A percentile compares a stretch with the other conserved stretches of the same genome.
Evolutionary conservation across 2,888 invertebrate genomes (phyloP).

Genomic region (Sisyra terminalis): DNA sequence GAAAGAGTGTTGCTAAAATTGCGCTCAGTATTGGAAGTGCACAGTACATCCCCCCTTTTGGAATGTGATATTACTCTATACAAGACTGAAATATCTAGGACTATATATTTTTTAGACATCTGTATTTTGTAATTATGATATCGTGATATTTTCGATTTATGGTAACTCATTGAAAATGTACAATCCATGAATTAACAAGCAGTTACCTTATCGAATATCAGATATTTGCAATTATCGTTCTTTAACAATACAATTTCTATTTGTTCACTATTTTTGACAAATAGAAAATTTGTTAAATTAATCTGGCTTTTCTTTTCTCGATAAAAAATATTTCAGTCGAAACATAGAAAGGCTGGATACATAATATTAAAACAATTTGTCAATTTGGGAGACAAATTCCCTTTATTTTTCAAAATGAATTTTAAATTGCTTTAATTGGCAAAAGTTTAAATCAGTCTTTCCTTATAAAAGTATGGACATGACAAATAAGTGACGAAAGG

Average conservation of each 20-base stretch:
- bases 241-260: too few species aligned
- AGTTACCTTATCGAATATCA: too few species aligned
- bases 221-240: too few species aligned
- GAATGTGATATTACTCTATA: constrained; percentile 32
- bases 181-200: too few species aligned
- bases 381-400: background rate
- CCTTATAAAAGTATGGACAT: constrained; percentile 4
- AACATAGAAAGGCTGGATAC: background rate
- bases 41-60: constrained; percentile 15
- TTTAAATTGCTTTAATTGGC: background rate
- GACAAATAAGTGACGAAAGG: constrained; percentile 5
- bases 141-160: background rate
- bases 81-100: constrained; percentile 29
- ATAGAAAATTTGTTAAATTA: background rate
- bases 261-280: background rate
- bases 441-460: constrained; percentile 1
- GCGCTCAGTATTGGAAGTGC: too few species aligned
- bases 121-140: constrained; percentile 3
- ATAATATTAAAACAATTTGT: background rate
- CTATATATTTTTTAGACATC: constrained; percentile 25
- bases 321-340: background rate
- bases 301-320: too few species aligned
- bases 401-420: background rate
- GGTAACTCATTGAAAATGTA: background rate
- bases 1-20: too few species aligned